Percentiles rank a stretch among this genome's conserved stretches.
Conservation (phyloP, 2,113 vertebrate species). For the Podarcis raffonei region DNA sequence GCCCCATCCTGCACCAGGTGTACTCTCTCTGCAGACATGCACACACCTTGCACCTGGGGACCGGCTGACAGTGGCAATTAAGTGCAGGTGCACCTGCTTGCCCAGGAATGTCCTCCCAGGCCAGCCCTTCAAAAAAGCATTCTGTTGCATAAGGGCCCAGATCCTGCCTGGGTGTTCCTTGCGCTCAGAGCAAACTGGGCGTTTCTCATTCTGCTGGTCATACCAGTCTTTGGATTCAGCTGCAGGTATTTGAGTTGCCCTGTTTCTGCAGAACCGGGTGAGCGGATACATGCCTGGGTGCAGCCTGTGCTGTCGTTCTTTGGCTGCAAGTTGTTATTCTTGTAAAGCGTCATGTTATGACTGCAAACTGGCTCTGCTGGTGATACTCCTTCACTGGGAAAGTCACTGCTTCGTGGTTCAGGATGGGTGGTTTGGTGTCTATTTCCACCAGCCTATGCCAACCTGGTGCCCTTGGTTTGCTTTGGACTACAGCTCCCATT, state of each 20-base stretch:
- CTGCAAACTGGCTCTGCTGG: background rate
- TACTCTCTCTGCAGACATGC: background rate
- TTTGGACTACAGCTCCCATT: no score
- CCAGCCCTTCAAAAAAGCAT: background rate
- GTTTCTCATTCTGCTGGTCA: constrained; percentile 5
- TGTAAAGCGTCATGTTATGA: background rate
- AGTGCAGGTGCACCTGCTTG: background rate
- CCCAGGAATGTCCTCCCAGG: background rate
- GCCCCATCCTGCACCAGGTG: rapidly evolving
- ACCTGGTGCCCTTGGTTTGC: no score
- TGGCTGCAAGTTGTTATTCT: background rate
- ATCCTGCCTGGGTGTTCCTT: background rate
- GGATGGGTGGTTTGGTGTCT: no score
- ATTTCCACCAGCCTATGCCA: no score
- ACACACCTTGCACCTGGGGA: background rate
- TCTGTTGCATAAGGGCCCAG: background rate
- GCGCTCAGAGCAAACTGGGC: background rate
- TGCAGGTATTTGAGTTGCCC: background rate
- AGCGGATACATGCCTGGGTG: background rate
- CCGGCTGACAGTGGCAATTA: background rate
- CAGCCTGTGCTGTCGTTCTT: background rate
- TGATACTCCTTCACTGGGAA: no score
- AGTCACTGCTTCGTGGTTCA: no score
- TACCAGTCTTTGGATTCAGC: background rate
- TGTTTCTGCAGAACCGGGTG: background rate